phyloP scores from a whole-genome alignment of 92 coral and sea anemone genomes.

The Epizoanthus illoricatus region DNA sequence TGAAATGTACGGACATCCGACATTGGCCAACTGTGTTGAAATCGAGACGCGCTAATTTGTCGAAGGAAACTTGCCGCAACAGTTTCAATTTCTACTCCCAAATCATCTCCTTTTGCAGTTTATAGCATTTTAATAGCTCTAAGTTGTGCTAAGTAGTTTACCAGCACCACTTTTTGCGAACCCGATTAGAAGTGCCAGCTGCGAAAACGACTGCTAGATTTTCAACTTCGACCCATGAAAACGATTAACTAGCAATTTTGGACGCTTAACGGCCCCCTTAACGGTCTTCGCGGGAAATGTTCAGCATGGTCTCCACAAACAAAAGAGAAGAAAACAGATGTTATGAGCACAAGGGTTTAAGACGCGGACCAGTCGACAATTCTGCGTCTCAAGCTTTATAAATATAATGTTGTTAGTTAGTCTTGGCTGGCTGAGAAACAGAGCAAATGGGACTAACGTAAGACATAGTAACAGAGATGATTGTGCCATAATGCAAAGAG shows the following conservation, averaged over 20 bases:
- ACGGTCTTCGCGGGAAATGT: background rate
- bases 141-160: background rate
- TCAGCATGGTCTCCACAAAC: background rate
- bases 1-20: conserved; percentile 32
- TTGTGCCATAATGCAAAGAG: no score
- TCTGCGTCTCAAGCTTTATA: no score
- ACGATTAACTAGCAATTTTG: background rate
- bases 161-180: background rate
- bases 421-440: no score
- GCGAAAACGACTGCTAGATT: conserved; percentile 1
- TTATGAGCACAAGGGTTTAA: no score
- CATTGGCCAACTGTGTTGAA: conserved; percentile 30
- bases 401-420: no score
- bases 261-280: background rate
- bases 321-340: no score
- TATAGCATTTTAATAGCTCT: conserved; percentile 40
- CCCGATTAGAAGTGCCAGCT: background rate
- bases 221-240: background rate
- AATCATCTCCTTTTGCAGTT: conserved; percentile 15
- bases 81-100: conserved; percentile 4
- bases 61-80: conserved; percentile 36
- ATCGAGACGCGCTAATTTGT: conserved; percentile 42
- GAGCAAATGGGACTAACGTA: no score
- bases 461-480: no score
- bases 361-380: no score